A percentile compares a stretch with the other conserved stretches of the same genome.
Conservation (phyloP, 1,140 invertebrate species). For the Drosophila kepulauana region DNA sequence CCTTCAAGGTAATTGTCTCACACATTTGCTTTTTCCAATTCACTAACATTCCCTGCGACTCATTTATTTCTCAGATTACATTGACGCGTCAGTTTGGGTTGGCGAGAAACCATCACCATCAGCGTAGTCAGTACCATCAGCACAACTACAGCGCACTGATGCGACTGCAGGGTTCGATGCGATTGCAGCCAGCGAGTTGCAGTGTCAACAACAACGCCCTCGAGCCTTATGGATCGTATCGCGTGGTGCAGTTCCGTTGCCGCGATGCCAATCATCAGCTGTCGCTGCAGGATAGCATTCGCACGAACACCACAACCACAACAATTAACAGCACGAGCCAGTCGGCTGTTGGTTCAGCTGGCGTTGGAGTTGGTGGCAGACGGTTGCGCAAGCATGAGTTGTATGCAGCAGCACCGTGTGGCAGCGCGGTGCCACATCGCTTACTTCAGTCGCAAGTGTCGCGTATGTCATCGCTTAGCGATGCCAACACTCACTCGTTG, state of each 20-base stretch:
- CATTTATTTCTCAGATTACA: constrained; percentile 54
- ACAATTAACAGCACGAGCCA: constrained; percentile 67
- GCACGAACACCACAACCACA: constrained; percentile 71
- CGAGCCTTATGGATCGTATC: constrained; percentile 76
- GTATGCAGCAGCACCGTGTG: constrained; percentile 12
- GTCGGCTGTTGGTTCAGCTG: constrained; percentile 24
- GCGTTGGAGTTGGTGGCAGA: constrained; percentile 22
- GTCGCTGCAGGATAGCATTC: constrained; percentile 75
- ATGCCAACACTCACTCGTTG: constrained; percentile 49
- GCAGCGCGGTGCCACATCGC: constrained; percentile 47
- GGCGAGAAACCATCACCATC: constrained; percentile 59
- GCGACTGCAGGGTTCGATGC: constrained; percentile 70
- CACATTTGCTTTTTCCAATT: background rate
- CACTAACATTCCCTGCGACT: background rate
- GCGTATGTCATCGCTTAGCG: constrained; percentile 57
- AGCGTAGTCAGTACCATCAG: constrained; percentile 65
- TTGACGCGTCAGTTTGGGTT: constrained; percentile 70
- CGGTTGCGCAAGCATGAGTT: constrained; percentile 59
- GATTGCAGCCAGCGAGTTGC: constrained; percentile 63
- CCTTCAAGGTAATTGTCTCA: constrained; percentile 89
- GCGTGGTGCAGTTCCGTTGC: constrained; percentile 76
- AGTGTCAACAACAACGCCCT: constrained; percentile 79
- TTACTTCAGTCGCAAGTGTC: constrained; percentile 67
- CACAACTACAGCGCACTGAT: constrained; percentile 77
- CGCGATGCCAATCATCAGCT: constrained; percentile 69